Conservation (phyloP, 2,888 invertebrate species). For the Zygogramma bicolorata region DNA sequence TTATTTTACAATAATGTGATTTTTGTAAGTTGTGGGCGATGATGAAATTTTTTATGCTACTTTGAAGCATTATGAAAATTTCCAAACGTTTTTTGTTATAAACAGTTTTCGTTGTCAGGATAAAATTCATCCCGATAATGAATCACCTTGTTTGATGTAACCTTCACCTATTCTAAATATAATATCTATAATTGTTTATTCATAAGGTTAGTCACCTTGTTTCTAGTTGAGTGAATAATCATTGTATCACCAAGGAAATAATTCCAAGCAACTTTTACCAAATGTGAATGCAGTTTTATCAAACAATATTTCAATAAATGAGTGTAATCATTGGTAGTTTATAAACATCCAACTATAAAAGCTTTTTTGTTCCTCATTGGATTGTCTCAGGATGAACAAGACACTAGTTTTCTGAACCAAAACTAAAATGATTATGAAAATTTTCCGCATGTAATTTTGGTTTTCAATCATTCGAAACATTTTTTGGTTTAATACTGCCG, state of each 20-base stretch:
- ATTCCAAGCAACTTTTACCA: not conserved
- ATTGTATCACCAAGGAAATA: not conserved
- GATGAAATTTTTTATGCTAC: not conserved
- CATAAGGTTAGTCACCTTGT: not conserved
- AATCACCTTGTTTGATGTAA: not conserved
- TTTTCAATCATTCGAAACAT: too few relatives aligned
- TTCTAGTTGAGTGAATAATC: not conserved
- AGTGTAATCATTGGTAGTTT: not conserved
- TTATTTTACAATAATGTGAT: not conserved
- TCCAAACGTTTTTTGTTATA: not conserved
- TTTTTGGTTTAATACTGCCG: too few relatives aligned
- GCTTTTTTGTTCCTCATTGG: too few relatives aligned
- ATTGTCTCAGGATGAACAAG: too few relatives aligned
- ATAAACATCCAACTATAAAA: too few relatives aligned
- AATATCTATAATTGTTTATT: too few relatives aligned
- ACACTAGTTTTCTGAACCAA: too few relatives aligned
- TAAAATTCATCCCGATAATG: not conserved
- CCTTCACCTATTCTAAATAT: not conserved
- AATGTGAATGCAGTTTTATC: not conserved
- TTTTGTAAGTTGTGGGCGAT: not conserved
- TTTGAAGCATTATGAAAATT: not conserved
- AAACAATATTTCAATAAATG: not conserved
- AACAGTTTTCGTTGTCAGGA: not conserved
- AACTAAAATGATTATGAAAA: too few relatives aligned
- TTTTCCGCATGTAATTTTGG: too few relatives aligned